Evolutionary conservation across 1,140 invertebrate species (phyloP), one percentile per base, ranked within the genome.

Genomic region (Bombus soroeensis): DNA sequence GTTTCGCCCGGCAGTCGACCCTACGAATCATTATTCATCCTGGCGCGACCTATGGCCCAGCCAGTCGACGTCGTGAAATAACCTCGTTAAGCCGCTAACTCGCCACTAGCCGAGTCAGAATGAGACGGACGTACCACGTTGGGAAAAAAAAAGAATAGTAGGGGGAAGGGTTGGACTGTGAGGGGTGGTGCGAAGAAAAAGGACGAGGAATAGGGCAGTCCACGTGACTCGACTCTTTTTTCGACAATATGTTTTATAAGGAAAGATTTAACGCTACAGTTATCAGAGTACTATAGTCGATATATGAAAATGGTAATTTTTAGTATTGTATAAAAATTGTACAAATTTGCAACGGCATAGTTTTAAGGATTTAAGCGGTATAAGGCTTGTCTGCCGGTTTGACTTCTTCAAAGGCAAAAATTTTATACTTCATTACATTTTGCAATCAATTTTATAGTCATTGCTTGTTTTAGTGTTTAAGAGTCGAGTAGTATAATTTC

Each of bases 11-110:
- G 73, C 82, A 70, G 87, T 77, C 89, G 92, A 93, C 91, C 89
- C 91, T 91, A 87, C 89, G 91, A 92, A 95, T 96, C 94, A 96
- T 96, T 95, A 96, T 96, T 96, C 95, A 94, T 94, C 92, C 90
- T 94, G 89, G 91, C 93, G 89, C 93, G 89, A 91, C 89, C 89
- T 85, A 79, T 88, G 89, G 85, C 83, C 88, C 81, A 85, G 75
- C 89, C 86, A 83, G 70, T 62, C 76, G 88, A 89, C 90, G 87
- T 91, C 87, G 86, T 90, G 92, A 92, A 92, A 93, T 93, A 93
- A 91, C 90, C 92, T 93, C 92, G 92, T 93, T 93, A 93, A 92
- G 82, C 84, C 87, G 83, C 90, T 93, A 93, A 92, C 91, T 92
- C 68, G 90, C 89, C 81, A 62, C 89, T 37, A 62, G 39, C 0